phyloP scores from a whole-genome alignment of 2,797 vertebrate genomes.

The Pangasius mekongensis region DNA sequence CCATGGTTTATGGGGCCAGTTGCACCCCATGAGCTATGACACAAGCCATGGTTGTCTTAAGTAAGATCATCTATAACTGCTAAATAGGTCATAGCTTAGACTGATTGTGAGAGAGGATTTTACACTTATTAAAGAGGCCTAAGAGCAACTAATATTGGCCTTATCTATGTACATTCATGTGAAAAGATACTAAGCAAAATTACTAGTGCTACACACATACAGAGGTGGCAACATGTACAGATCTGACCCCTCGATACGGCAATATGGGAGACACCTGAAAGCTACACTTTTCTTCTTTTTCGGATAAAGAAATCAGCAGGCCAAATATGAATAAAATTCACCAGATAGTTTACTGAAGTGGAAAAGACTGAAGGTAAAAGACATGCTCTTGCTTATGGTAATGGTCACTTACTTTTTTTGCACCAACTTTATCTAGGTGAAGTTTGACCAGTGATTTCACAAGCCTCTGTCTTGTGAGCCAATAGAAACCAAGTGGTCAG shows the following conservation, averaged over 20 bases:
- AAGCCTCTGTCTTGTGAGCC: neutral
- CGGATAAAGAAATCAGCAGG: neutral
- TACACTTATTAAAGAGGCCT: neutral
- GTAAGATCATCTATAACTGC: neutral
- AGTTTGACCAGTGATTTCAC: neutral
- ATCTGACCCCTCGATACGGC: neutral
- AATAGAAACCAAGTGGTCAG: neutral
- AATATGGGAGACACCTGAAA: neutral
- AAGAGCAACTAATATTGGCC: neutral
- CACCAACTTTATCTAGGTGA: neutral
- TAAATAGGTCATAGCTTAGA: neutral
- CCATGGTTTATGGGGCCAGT: neutral
- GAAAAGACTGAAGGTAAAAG: neutral
- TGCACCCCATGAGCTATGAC: neutral
- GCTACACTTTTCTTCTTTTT: neutral
- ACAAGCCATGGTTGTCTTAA: constrained; percentile 1
- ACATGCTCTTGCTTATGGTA: neutral
- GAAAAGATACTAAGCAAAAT: neutral
- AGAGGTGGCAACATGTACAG: neutral
- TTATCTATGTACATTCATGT: neutral
- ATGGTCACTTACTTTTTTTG: neutral
- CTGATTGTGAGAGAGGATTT: neutral
- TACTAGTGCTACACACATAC: neutral
- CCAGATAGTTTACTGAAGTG: neutral
- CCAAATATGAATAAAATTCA: neutral